Evolutionary conservation across 2,113 vertebrate species (phyloP).

Genomic region (Synodontis membranacea): DNA sequence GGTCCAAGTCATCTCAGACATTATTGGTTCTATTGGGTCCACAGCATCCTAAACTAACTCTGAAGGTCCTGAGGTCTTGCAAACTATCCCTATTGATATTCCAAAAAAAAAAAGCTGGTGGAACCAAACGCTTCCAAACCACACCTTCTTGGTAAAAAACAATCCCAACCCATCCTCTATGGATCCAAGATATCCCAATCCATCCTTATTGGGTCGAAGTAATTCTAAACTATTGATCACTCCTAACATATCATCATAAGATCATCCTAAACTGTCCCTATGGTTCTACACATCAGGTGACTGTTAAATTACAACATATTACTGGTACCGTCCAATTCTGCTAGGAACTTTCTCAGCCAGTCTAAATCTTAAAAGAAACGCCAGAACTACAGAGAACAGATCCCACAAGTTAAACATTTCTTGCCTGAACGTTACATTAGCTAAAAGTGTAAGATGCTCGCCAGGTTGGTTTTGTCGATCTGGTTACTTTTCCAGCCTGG

Average conservation of each 20-base stretch:
- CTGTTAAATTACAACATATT: not conserved
- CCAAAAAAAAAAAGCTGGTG: not conserved
- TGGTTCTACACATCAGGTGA: not conserved
- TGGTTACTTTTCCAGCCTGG: constrained; percentile 2
- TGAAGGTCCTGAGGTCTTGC: not conserved
- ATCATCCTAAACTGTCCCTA: not conserved
- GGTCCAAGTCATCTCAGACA: not conserved
- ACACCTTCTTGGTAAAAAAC: not conserved
- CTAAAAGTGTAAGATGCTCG: constrained; percentile 22
- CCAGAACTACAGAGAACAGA: not conserved
- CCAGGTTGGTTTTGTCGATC: constrained; percentile 8
- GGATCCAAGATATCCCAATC: not conserved
- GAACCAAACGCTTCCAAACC: not conserved
- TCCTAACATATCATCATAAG: not conserved
- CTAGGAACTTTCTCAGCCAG: not conserved
- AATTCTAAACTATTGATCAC: not conserved
- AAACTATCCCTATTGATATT: not conserved
- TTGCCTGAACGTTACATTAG: not conserved
- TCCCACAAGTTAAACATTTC: not conserved
- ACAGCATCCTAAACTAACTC: not conserved
- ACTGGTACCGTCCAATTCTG: not conserved
- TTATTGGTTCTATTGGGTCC: not conserved
- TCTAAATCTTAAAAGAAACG: not conserved
- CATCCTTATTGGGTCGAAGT: not conserved
- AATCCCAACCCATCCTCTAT: not conserved